Evolutionary conservation across 2,113 vertebrate species (phyloP), one percentile per base, ranked within the genome.

Genomic region (Clarias gariepinus): DNA sequence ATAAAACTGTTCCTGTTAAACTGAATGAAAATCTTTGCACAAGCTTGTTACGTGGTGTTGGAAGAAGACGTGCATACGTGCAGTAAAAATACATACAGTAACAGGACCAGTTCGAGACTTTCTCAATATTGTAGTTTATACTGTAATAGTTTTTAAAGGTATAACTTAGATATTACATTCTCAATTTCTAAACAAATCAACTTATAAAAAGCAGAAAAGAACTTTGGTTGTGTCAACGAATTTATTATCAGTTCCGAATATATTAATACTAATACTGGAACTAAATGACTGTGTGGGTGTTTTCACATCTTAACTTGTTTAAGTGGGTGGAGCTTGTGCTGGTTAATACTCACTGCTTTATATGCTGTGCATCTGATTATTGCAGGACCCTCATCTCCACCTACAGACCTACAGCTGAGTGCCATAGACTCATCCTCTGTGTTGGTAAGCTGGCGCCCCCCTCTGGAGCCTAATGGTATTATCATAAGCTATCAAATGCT

Each of bases 381-480:
- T 87, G 7, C 92, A 99, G 98, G 96, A 86, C 98, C 98, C 15
- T 98, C 96, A 0, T 96, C 97, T 0, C 96, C 98, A 86, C 98
- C 98, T 0, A 95, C 96, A 0, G 97, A 98, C 90, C 93, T 99
- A 89, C 95, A 96, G 89, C 94, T 99, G 92, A 98, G 95, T 47
- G 94, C 96, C 0, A 91, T 98, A 90, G 96, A 97, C 64, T 96
- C 97, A 0, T 97, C 96, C 0, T 96, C 97, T 0, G 97, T 99
- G 13, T 94, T 97, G 93, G 95, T 97, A 90, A 97, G 95, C 93
- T 99, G 98, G 98, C 97, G 96, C 84, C 98, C 98, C 47, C 98
- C 98, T 0, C 91, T 94, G 1, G 98, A 99, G 90, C 95, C 98
- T 36, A 99, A 99, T 0, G 98, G 98, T 12, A 96, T 98, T 90